A percentile compares a stretch with the other conserved stretches of the same genome.
Evolutionary conservation across 1,140 invertebrate genomes (phyloP).

Genomic region (Aphelenchoides fujianensis): DNA sequence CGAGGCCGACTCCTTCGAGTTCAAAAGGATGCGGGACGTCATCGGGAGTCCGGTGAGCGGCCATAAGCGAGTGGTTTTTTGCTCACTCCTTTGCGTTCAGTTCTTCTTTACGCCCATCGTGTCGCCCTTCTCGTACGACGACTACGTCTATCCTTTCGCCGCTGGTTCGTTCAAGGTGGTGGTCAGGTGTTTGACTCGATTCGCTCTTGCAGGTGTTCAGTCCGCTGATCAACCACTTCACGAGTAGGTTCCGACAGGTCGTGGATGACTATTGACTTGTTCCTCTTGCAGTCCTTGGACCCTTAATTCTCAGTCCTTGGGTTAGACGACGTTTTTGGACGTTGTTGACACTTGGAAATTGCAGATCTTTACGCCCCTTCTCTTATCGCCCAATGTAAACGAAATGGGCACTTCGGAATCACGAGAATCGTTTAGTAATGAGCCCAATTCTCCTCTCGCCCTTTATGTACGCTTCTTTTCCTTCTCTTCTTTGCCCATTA

Average conservation of each 20-base stretch:
- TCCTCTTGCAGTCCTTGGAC: slow-evolving; percentile 2
- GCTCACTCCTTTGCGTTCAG: background rate
- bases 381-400: background rate
- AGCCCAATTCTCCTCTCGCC: background rate
- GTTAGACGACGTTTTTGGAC: slow-evolving; percentile 1
- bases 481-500: background rate
- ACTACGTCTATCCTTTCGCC: background rate
- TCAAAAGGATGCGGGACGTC: background rate
- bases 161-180: background rate
- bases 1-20: background rate
- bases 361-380: background rate
- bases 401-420: too few species aligned
- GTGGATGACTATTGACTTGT: too few species aligned
- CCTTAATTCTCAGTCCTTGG: slow-evolving; percentile 12
- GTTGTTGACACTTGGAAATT: too few species aligned
- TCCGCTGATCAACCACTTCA: slow-evolving; percentile 1
- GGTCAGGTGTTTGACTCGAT: background rate
- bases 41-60: background rate
- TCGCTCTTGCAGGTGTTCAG: background rate
- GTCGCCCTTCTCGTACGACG: background rate
- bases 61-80: background rate
- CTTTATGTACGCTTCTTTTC: background rate
- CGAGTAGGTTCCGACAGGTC: too few species aligned
- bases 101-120: background rate
- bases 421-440: background rate